These are phyloP conservation scores for Diorhabda sublineata DNA, from an alignment of 1,140 invertebrate species.

Conservation along the genomic window DNA sequence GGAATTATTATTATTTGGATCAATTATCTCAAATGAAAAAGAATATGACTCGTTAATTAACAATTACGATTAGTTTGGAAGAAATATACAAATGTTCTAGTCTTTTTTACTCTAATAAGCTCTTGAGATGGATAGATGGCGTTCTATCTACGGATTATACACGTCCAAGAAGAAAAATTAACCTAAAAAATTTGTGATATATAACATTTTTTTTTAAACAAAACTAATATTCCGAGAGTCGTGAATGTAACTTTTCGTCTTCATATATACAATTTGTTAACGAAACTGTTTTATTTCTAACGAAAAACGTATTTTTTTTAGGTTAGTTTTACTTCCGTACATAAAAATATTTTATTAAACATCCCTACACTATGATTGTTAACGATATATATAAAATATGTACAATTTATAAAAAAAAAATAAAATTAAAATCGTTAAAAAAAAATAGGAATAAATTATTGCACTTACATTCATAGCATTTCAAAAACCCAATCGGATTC, in stretches of 20 bases:
- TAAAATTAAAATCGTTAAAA: background rate
- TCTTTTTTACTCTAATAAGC: constrained; percentile 11
- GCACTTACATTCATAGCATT: background rate
- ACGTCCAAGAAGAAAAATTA: background rate
- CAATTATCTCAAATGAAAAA: background rate
- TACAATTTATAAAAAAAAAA: background rate
- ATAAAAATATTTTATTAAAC: background rate
- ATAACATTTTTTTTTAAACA: background rate
- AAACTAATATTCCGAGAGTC: no score
- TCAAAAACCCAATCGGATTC: no score
- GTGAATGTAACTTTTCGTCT: no score
- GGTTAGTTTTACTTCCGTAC: background rate
- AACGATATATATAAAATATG: background rate
- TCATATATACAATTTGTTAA: no score
- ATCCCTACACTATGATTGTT: background rate
- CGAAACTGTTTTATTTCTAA: no score
- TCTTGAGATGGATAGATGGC: constrained; percentile 10
- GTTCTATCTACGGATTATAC: constrained; percentile 6
- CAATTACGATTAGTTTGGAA: constrained; percentile 3
- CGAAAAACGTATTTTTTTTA: background rate
- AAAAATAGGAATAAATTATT: background rate
- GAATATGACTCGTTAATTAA: background rate
- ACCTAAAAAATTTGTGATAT: background rate
- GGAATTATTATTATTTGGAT: no score
- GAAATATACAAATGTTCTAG: background rate